phyloP scores from a whole-genome alignment of 2,888 invertebrate species.

The Laspeyria flexula region DNA sequence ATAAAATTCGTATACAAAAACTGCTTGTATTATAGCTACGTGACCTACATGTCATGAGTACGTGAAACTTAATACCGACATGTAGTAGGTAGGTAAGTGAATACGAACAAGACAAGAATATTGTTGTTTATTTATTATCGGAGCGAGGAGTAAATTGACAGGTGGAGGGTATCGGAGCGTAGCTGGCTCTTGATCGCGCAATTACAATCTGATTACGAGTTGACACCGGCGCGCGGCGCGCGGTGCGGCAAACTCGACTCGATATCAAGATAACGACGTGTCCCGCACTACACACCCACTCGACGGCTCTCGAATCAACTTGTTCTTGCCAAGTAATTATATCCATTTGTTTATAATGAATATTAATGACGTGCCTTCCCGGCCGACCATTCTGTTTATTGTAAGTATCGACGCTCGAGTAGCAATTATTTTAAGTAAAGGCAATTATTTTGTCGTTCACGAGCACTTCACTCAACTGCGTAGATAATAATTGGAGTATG shows the following conservation, averaged over 20 bases:
- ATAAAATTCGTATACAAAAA: not conserved
- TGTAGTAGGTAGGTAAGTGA: slow-evolving; percentile 3
- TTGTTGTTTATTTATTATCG: slow-evolving; percentile 42
- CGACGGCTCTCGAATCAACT: slow-evolving; percentile 72
- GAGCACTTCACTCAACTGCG: slow-evolving; percentile 56
- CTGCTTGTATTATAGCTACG: no score
- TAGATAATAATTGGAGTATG: slow-evolving; percentile 57
- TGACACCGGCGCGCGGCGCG: slow-evolving; percentile 51
- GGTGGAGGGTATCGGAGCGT: slow-evolving; percentile 61
- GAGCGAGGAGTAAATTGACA: slow-evolving; percentile 63
- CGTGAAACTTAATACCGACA: not conserved
- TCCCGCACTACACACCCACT: slow-evolving; percentile 71
- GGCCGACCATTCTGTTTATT: slow-evolving; percentile 67
- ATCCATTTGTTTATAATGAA: slow-evolving; percentile 83
- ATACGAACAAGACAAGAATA: slow-evolving; percentile 30
- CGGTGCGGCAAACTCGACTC: slow-evolving; percentile 50
- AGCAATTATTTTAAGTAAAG: slow-evolving; percentile 77
- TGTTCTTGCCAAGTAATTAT: slow-evolving; percentile 79
- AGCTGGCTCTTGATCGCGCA: slow-evolving; percentile 64
- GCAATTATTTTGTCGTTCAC: slow-evolving; percentile 66
- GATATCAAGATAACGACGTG: slow-evolving; percentile 78
- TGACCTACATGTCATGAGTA: no score
- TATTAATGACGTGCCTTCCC: slow-evolving; percentile 74
- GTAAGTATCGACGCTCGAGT: slow-evolving; percentile 68
- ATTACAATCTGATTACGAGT: slow-evolving; percentile 77